phyloP scores from a whole-genome alignment of 2,113 vertebrate genomes.

The Symphodus melops region DNA sequence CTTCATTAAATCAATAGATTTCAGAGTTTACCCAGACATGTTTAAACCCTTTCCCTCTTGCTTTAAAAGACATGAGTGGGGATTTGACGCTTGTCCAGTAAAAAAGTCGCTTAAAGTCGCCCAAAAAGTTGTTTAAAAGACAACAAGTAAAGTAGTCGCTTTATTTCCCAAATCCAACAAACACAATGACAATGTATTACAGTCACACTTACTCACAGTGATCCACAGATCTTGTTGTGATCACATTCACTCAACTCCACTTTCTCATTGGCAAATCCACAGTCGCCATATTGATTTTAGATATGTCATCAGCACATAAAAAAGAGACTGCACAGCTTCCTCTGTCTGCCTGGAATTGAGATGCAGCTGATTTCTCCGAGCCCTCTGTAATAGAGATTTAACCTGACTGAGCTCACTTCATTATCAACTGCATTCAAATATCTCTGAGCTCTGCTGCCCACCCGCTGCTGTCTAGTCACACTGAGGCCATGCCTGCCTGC shows the following conservation, averaged over 20 bases:
- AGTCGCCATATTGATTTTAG: background rate
- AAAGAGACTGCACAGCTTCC: background rate
- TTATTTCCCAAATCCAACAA: constrained; percentile 36
- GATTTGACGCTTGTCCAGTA: background rate
- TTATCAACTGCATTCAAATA: constrained; percentile 55
- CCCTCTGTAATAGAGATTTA: constrained; percentile 40
- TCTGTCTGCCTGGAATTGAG: background rate
- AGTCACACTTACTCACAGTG: background rate
- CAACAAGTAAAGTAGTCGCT: background rate
- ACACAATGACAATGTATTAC: constrained; percentile 10
- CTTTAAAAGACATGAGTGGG: background rate
- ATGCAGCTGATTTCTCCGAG: constrained; percentile 25
- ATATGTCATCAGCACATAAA: background rate
- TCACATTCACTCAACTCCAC: background rate
- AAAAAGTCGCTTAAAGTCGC: background rate
- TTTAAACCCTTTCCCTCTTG: background rate
- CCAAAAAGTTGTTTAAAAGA: background rate
- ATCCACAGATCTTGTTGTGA: background rate
- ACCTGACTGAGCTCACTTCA: constrained; percentile 55
- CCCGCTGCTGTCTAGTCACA: constrained; percentile 40
- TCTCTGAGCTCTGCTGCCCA: constrained; percentile 40
- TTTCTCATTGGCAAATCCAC: background rate
- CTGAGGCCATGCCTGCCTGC: constrained; percentile 37
- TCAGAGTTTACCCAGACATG: background rate
- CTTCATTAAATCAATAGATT: background rate